Evolutionary conservation across 1,140 invertebrate species (phyloP).

Genomic region (Steinernema khuongi): DNA sequence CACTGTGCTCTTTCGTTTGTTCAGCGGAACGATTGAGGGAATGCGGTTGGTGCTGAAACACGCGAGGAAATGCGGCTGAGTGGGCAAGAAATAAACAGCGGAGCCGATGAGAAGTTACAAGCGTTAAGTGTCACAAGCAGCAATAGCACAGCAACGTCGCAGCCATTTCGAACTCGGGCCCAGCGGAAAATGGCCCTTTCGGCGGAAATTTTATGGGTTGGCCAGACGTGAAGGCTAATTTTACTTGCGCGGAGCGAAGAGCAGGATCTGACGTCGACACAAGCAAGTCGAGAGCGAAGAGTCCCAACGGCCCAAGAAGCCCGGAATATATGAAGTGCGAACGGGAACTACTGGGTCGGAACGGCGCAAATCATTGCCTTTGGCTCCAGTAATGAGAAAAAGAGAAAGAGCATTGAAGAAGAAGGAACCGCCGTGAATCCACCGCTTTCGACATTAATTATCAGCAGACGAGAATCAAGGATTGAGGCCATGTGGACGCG

Average conservation of each 20-base stretch:
- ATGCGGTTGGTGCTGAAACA: too few relatives aligned
- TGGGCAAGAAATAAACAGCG: too few relatives aligned
- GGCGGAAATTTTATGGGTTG: neutral
- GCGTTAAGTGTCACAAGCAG: neutral
- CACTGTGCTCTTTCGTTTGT: too few relatives aligned
- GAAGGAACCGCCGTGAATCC: neutral
- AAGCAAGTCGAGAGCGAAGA: too few relatives aligned
- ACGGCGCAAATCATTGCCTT: neutral
- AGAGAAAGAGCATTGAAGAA: neutral
- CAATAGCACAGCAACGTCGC: neutral
- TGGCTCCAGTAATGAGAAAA: neutral
- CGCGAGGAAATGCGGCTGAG: too few relatives aligned
- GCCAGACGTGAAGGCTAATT: neutral
- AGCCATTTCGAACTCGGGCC: neutral
- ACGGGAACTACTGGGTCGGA: too few relatives aligned
- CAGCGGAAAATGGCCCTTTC: neutral
- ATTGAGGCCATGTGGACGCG: neutral
- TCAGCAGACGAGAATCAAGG: slow-evolving; percentile 1
- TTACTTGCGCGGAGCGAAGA: neutral
- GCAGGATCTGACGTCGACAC: too few relatives aligned
- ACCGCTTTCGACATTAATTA: neutral
- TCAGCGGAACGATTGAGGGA: too few relatives aligned
- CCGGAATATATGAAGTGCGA: too few relatives aligned
- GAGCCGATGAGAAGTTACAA: too few relatives aligned
- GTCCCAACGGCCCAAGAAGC: too few relatives aligned